phyloP scores from a whole-genome alignment of 2,113 vertebrate genomes.

The Blennius ocellaris region DNA sequence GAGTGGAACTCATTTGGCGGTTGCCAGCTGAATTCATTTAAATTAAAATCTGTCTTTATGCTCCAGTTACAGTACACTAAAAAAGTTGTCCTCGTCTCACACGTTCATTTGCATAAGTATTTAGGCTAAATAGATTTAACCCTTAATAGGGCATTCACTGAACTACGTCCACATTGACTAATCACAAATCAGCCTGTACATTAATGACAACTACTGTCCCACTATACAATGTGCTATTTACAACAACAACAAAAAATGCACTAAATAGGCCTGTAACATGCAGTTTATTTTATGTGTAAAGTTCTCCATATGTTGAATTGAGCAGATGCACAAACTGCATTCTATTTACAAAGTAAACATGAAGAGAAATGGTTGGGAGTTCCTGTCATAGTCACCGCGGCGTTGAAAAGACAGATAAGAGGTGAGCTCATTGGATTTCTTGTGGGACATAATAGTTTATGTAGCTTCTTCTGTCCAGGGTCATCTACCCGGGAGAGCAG shows the following conservation, averaged over 20 bases:
- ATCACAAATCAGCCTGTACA: too few species aligned
- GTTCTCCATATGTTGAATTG: too few species aligned
- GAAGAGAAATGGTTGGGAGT: background rate
- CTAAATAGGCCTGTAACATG: too few species aligned
- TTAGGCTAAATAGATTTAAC: constrained; percentile 2
- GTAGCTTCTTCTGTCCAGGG: constrained; percentile 12
- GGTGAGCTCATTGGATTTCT: background rate
- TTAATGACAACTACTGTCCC: too few species aligned
- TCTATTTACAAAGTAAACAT: too few species aligned
- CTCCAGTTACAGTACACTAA: constrained; percentile 21
- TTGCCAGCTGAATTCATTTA: constrained; percentile 53
- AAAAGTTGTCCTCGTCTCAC: constrained; percentile 6
- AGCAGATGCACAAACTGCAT: too few species aligned
- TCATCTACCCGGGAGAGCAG: constrained; percentile 11
- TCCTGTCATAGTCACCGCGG: constrained; percentile 15
- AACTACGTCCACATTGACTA: too few species aligned
- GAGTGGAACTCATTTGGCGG: constrained; percentile 71
- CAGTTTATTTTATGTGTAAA: too few species aligned
- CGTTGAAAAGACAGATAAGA: background rate
- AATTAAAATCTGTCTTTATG: constrained; percentile 44
- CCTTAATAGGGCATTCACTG: too few species aligned
- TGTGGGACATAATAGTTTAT: constrained; percentile 13
- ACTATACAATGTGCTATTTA: too few species aligned
- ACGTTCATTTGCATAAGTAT: constrained; percentile 25
- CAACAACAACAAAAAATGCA: too few species aligned